Percentiles rank a stretch among this genome's conserved stretches.
Evolutionary conservation across 2,888 invertebrate species (phyloP).

Genomic region (Meloe dianella): DNA sequence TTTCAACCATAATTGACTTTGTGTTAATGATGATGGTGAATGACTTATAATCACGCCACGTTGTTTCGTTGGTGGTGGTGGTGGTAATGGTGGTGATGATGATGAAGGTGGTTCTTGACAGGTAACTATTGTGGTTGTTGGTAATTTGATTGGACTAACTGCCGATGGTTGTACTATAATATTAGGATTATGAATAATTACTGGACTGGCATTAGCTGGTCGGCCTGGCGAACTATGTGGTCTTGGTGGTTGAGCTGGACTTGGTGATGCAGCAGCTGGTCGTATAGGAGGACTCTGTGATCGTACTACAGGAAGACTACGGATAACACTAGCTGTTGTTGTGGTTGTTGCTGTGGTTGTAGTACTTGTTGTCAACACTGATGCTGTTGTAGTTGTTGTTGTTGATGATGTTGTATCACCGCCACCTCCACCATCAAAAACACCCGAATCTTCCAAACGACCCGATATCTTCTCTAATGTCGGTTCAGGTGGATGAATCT

Average conservation of each 20-base stretch:
- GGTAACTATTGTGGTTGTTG: constrained; percentile 35
- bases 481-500: constrained; percentile 59
- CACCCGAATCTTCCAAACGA: constrained; percentile 63
- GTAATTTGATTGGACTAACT: constrained; percentile 42
- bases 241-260: constrained; percentile 56
- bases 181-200: constrained; percentile 50
- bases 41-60: constrained; percentile 55
- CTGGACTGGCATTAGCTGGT: constrained; percentile 55
- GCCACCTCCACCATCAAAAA: constrained; percentile 61
- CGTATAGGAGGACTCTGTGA: constrained; percentile 56
- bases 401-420: constrained; percentile 22
- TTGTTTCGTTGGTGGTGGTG: constrained; percentile 29
- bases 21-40: constrained; percentile 46
- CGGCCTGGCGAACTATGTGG: constrained; percentile 59
- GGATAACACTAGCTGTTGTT: constrained; percentile 56
- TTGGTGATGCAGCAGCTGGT: constrained; percentile 52
- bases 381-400: neutral
- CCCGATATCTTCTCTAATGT: constrained; percentile 61
- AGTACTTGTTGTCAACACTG: neutral
- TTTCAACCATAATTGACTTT: constrained; percentile 57
- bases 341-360: neutral
- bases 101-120: constrained; percentile 44
- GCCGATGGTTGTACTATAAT: constrained; percentile 51
- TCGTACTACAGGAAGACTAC: constrained; percentile 50
- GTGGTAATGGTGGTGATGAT: constrained; percentile 34